Evolutionary conservation across 2,797 vertebrate species (phyloP).

Genomic region (Peromyscus nudipes): DNA sequence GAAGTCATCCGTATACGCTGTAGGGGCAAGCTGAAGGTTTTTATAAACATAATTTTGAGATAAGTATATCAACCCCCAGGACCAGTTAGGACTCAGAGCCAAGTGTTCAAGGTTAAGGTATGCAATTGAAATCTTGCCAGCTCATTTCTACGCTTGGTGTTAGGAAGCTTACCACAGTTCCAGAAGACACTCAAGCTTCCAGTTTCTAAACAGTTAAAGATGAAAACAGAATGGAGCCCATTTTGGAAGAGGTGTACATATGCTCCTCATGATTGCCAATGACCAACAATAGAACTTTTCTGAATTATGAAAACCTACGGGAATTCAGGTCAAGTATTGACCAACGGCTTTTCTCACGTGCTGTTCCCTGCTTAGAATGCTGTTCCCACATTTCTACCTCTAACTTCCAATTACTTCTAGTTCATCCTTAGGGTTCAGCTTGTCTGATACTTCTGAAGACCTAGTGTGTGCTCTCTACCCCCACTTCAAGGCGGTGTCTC

Average conservation of each 20-base stretch:
- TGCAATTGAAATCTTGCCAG: constrained; percentile 16
- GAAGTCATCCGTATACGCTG: background rate
- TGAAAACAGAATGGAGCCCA: constrained; percentile 16
- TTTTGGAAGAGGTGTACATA: constrained; percentile 11
- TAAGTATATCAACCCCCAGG: constrained; percentile 47
- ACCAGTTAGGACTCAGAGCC: background rate
- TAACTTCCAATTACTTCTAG: constrained; percentile 18
- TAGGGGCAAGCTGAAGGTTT: background rate
- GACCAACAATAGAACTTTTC: constrained; percentile 12
- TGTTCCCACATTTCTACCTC: background rate
- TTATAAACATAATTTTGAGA: background rate
- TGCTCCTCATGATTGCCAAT: background rate
- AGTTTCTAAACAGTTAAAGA: constrained; percentile 35
- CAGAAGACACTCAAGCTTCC: background rate
- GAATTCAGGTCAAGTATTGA: constrained; percentile 5
- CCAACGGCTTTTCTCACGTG: background rate
- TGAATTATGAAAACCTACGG: constrained; percentile 35
- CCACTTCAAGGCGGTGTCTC: background rate
- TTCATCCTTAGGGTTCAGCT: background rate
- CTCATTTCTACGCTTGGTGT: background rate
- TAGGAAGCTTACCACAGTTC: background rate
- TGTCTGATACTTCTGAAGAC: background rate
- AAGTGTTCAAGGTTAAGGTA: constrained; percentile 7
- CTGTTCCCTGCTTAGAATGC: background rate
- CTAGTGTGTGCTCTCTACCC: background rate